Base-by-base conservation (phyloP, 1,140 invertebrate genomes). In the Eufriesea mexicana region DNA sequence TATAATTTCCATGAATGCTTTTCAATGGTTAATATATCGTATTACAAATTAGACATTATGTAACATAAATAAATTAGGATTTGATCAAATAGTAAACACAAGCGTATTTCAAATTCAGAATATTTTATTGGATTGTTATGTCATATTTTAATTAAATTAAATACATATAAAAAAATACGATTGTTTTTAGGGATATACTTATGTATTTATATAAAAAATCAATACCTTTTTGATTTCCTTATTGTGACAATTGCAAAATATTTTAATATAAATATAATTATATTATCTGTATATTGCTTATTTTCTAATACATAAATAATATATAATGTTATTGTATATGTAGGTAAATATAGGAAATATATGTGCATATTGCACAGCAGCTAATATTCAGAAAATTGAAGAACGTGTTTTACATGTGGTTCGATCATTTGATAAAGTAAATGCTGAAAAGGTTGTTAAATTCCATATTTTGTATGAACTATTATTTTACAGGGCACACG, bases 341-440 rank as follows among this genome's bases (percentile, higher is more conserved):
- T 75, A 90, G 89, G 83, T 89, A 67, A 80, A 77, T 20, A 70
- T 23, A 66, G 62, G 76, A 35, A 70, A 74, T 84, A n/a, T 76
- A 68, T 82, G 89, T 66, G 35, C 70, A 25, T 89, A 77, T 71
- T 45, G 62, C 28, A 20, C 66, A 28, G 55, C 86, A 47, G 14
- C 71, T 80, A 87, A 84, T 75, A 54, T n/a, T 55, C 93, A 95
- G 86, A 95, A 97, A 91, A 96, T 98, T 86, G 93, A 96, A 92
- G 95, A 96, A 66, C 96, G 97, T 89, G 97, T 98, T 57, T 93
- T 98, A 86, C 97, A 97, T 96, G 96, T 97, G 86, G 96, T 97
- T 92, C 95, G 95, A 84, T 95, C 96, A 84, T 98, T 97, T 94
- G 97, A 98, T 95, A 97, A 98, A 96, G 95, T 97, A 77, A 96